These are phyloP conservation scores for Mobula hypostoma DNA, from an alignment of 2,113 vertebrate genomes.

Conservation along the genomic window DNA sequence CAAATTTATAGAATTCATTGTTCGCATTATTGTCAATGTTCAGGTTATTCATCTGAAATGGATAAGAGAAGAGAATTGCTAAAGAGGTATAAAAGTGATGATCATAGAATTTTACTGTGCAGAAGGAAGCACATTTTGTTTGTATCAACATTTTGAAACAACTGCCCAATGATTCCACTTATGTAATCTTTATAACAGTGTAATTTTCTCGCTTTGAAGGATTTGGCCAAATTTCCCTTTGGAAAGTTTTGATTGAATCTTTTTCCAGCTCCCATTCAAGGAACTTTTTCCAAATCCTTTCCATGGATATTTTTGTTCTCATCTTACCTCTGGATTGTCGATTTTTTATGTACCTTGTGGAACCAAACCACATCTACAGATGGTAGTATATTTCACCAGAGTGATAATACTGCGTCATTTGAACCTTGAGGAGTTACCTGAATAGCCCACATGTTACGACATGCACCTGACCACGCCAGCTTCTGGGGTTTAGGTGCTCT, in stretches of 20 bases:
- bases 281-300: not conserved
- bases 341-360: not conserved
- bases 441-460: no score
- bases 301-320: not conserved
- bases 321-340: not conserved
- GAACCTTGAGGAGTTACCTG: not conserved
- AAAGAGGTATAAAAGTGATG: not conserved
- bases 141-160: not conserved
- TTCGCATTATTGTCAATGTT: conserved; percentile 80
- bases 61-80: conserved; percentile 23
- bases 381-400: not conserved
- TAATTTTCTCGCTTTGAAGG: not conserved
- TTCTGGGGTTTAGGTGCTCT: no score
- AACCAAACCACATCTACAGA: not conserved
- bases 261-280: not conserved
- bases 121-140: not conserved
- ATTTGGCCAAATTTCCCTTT: not conserved
- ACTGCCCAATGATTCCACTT: not conserved
- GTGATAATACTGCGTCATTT: not conserved
- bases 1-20: conserved; percentile 88
- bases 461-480: no score
- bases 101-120: not conserved
- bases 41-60: conserved; percentile 75
- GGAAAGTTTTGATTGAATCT: not conserved
- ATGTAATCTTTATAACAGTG: not conserved